Percentiles rank a stretch among this genome's conserved stretches.
phyloP scores from a whole-genome alignment of 2,888 invertebrate genomes.

The Drosophila leonis region DNA sequence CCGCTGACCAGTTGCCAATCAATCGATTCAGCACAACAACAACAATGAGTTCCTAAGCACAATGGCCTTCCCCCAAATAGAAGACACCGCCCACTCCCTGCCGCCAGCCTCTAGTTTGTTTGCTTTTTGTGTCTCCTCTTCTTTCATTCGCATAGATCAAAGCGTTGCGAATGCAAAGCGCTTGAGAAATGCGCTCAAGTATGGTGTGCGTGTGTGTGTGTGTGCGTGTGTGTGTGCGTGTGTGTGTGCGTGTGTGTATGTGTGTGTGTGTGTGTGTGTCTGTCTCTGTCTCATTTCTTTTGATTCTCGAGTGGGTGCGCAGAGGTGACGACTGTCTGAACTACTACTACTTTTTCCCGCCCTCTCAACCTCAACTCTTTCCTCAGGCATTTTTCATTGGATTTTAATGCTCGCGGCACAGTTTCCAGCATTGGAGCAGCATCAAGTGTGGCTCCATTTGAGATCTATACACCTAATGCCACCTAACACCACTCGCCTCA shows the following conservation, averaged over 20 bases:
- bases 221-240: conserved; percentile 21
- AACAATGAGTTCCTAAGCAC: conserved; percentile 36
- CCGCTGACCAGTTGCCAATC: conserved; percentile 55
- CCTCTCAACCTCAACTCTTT: conserved; percentile 21
- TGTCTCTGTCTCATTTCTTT: conserved; percentile 33
- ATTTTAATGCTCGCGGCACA: conserved; percentile 64
- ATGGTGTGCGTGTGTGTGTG: conserved; percentile 15
- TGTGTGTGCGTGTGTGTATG: conserved; percentile 21
- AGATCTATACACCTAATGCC: not conserved
- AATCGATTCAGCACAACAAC: conserved; percentile 39
- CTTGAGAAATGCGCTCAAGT: conserved; percentile 59
- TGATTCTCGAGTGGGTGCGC: conserved; percentile 59
- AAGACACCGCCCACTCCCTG: not conserved
- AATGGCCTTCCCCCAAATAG: conserved; percentile 15
- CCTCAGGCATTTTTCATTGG: conserved; percentile 64
- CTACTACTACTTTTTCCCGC: conserved; percentile 14
- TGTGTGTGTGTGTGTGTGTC: conserved; percentile 16
- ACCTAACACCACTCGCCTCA: not conserved
- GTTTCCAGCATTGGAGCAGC: conserved; percentile 25
- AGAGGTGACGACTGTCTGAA: conserved; percentile 55
- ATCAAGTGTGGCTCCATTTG: conserved; percentile 13
- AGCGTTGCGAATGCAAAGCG: conserved; percentile 59
- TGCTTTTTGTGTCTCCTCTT: conserved; percentile 15
- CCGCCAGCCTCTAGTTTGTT: conserved; percentile 4
- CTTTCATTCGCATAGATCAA: conserved; percentile 56